Conservation (phyloP, 92 coral and sea anemone species). For the Zoanthus sociatus region DNA sequence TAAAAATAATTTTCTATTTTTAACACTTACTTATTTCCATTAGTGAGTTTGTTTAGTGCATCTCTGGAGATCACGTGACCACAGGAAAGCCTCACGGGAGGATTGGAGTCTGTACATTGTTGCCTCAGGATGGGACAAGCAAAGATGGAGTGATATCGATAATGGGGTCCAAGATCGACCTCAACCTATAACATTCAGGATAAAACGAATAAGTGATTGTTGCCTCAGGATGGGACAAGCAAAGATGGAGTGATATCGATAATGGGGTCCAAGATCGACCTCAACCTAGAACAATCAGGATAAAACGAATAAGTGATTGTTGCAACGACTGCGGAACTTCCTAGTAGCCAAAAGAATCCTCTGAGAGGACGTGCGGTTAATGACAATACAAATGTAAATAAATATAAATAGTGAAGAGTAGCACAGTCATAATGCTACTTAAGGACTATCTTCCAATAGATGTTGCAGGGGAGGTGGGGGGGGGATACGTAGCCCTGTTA, state of each 20-base stretch:
- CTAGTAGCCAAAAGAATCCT: too few relatives aligned
- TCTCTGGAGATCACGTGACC: slow-evolving; percentile 97
- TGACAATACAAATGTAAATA: too few relatives aligned
- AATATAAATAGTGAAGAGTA: too few relatives aligned
- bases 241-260: slow-evolving; percentile 95
- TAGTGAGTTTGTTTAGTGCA: slow-evolving; percentile 94
- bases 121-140: slow-evolving; percentile 98
- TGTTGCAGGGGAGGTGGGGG: too few relatives aligned
- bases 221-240: slow-evolving; percentile 98
- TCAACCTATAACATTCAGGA: slow-evolving; percentile 72
- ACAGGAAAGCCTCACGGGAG: slow-evolving; percentile 93
- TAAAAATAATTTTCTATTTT: too few relatives aligned
- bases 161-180: slow-evolving; percentile 94
- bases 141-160: slow-evolving; percentile 95
- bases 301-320: too few relatives aligned
- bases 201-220: too few relatives aligned
- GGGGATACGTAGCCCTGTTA: too few relatives aligned
- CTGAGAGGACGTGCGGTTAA: too few relatives aligned
- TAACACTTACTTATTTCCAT: slow-evolving; percentile 93
- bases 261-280: slow-evolving; percentile 94
- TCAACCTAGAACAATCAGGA: slow-evolving; percentile 73
- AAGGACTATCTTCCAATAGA: too few relatives aligned
- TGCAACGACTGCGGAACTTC: too few relatives aligned
- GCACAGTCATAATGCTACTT: too few relatives aligned
- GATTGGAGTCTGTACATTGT: slow-evolving; percentile 96